A percentile compares a stretch with the other conserved stretches of the same genome.
These are phyloP conservation scores for Emys orbicularis DNA, from an alignment of 2,797 vertebrate species.

Conservation along the genomic window DNA sequence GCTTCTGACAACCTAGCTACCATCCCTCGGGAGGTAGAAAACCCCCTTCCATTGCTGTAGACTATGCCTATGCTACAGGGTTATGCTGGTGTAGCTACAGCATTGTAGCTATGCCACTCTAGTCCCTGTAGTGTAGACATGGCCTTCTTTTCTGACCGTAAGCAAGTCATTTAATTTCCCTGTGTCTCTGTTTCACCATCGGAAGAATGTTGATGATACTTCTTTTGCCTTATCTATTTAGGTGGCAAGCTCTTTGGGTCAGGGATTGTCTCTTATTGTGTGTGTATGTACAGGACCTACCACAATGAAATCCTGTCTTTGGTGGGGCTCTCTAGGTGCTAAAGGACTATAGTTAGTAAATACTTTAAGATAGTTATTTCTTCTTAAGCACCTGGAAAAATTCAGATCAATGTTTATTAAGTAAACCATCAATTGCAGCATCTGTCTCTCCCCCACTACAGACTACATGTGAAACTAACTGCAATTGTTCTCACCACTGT, in stretches of 20 bases:
- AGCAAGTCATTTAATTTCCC: background rate
- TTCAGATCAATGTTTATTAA: constrained; percentile 43
- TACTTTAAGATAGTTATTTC: background rate
- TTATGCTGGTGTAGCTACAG: background rate
- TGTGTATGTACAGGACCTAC: accelerated
- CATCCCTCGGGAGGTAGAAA: too few relatives aligned
- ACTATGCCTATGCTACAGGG: background rate
- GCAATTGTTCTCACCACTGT: constrained; percentile 54
- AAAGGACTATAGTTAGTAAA: background rate
- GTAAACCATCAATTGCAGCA: constrained; percentile 34
- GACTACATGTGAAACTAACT: constrained; percentile 47
- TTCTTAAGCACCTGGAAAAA: background rate
- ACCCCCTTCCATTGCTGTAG: too few relatives aligned
- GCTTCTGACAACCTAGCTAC: too few relatives aligned
- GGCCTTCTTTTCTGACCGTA: background rate
- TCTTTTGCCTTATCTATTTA: background rate
- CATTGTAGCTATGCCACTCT: background rate
- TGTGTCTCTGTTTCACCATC: background rate
- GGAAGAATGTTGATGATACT: background rate
- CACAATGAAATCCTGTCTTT: accelerated
- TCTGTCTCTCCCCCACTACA: background rate
- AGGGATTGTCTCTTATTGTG: background rate
- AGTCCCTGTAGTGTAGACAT: background rate
- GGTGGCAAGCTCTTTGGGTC: background rate
- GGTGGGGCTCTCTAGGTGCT: background rate